phyloP scores from a whole-genome alignment of 2,888 invertebrate genomes.

The Mythimna ferrago region DNA sequence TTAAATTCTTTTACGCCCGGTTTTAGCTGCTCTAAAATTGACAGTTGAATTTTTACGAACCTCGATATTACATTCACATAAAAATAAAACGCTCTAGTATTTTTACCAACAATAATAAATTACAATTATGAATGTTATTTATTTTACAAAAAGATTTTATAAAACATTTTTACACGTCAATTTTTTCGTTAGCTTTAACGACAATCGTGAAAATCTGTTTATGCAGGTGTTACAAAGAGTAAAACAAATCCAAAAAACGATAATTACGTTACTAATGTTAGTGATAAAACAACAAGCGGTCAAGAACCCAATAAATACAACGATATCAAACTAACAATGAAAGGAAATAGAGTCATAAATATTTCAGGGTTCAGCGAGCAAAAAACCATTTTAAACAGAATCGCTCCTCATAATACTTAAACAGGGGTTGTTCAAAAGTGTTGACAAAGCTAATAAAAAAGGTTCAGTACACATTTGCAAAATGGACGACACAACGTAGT shows the following conservation, averaged over 20 bases:
- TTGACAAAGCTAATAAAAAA: constrained; percentile 73
- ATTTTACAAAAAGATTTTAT: too few species aligned
- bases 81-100: too few species aligned
- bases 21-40: too few species aligned
- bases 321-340: constrained; percentile 26
- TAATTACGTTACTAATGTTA: neutral
- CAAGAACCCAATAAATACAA: constrained; percentile 14
- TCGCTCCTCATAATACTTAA: constrained; percentile 62
- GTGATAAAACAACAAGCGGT: neutral
- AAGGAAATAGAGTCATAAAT: constrained; percentile 60
- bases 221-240: neutral
- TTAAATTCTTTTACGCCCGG: too few species aligned
- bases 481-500: constrained; percentile 48
- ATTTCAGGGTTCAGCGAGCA: constrained; percentile 46
- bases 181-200: too few species aligned
- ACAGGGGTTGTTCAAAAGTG: constrained; percentile 67
- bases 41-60: too few species aligned
- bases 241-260: neutral
- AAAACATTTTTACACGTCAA: too few species aligned
- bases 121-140: too few species aligned
- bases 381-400: constrained; percentile 64
- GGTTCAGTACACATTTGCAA: constrained; percentile 64
- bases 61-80: too few species aligned
- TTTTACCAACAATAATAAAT: too few species aligned
- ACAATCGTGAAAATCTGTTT: too few species aligned